phyloP scores from a whole-genome alignment of 2,797 vertebrate genomes.

The Hafferia zeledoni region DNA sequence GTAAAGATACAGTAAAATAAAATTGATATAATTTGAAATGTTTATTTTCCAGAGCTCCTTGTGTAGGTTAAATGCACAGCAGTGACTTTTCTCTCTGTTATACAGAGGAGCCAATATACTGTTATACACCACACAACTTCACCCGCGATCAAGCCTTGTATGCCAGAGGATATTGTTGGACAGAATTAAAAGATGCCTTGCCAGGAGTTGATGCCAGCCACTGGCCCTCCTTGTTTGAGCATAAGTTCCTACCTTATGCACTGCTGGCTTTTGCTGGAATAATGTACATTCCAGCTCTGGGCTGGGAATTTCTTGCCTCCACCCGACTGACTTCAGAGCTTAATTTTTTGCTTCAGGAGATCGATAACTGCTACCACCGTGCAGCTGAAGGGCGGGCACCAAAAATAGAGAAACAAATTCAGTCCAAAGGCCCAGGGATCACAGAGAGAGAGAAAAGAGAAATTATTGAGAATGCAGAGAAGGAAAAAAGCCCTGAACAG shows the following conservation, averaged over 20 bases:
- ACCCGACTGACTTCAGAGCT: conserved; percentile 98
- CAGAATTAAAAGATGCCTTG: conserved; percentile 94
- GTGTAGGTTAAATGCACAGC: conserved; percentile 79
- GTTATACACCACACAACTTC: conserved; percentile 99
- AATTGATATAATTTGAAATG: conserved; percentile 68
- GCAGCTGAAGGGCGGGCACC: conserved; percentile 96
- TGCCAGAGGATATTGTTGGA: conserved; percentile 99
- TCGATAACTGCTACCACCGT: conserved; percentile 98
- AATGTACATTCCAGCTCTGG: conserved; percentile 96
- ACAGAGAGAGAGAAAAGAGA: conserved; percentile 93
- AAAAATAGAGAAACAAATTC: conserved; percentile 99
- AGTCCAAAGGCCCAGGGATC: conserved; percentile 97
- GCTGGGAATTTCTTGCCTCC: conserved; percentile 97
- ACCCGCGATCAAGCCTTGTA: conserved; percentile 99
- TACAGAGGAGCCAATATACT: conserved; percentile 99
- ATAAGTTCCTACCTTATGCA: conserved; percentile 98
- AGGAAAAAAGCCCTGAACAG: conserved; percentile 98
- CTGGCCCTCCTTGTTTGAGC: conserved; percentile 95
- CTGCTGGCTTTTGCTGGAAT: conserved; percentile 96
- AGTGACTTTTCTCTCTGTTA: conserved; percentile 83
- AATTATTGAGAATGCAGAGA: conserved; percentile 98
- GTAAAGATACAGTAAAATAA: conserved; percentile 40
- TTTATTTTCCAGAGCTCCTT: conserved; percentile 80
- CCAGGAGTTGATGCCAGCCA: conserved; percentile 89
- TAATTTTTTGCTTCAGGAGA: conserved; percentile 99